Conservation (phyloP, 2,888 invertebrate genomes). For the Drosophila kuntzei region DNA sequence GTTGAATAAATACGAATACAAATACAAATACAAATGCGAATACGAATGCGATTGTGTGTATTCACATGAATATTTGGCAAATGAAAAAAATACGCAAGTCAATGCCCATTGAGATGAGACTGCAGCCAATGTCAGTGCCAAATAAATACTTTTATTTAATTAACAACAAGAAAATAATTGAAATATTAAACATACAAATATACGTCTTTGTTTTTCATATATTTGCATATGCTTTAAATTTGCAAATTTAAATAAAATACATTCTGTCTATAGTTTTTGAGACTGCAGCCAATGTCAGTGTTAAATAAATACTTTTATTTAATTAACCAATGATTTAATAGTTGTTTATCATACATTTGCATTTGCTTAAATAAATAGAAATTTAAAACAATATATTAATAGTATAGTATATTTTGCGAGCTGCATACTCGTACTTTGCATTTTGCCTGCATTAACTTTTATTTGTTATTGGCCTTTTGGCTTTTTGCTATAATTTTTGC, state of each 20-base stretch:
- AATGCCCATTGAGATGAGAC: conserved; percentile 11
- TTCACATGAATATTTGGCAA: background rate
- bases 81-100: conserved; percentile 13
- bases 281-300: conserved; percentile 15
- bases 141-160: conserved; percentile 11
- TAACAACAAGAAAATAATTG: background rate
- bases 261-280: no score
- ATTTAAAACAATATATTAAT: background rate
- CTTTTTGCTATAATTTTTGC: conserved; percentile 4
- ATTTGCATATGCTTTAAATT: background rate
- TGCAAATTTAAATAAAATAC: no score
- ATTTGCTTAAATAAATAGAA: background rate
- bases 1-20: conserved; percentile 1
- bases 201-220: background rate
- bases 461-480: conserved; percentile 16
- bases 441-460: conserved; percentile 10
- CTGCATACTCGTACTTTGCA: conserved; percentile 1
- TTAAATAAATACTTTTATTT: conserved; percentile 12
- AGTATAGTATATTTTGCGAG: background rate
- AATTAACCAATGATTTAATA: background rate
- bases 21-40: background rate
- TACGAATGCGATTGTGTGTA: background rate
- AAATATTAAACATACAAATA: background rate
- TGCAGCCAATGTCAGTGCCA: conserved; percentile 19
- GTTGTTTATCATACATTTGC: background rate